Conservation (phyloP, 2,797 vertebrate species). For the Orientallactaga sibirica region DNA sequence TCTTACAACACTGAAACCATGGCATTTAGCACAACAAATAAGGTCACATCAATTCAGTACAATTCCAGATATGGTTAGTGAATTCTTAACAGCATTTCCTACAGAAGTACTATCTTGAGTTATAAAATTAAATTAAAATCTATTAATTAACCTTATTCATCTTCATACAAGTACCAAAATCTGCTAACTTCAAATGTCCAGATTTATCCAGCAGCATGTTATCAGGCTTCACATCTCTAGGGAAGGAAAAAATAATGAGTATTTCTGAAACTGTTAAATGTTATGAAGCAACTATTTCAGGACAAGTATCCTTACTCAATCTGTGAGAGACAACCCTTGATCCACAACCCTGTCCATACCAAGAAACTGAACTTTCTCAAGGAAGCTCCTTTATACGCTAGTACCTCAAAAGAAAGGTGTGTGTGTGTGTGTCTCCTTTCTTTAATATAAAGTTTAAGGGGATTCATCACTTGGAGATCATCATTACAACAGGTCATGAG, state of each 20-base stretch:
- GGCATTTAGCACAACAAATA: slow-evolving; percentile 72
- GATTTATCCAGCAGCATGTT: slow-evolving; percentile 99
- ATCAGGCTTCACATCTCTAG: slow-evolving; percentile 98
- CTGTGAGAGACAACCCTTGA: slow-evolving; percentile 3
- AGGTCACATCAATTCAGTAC: slow-evolving; percentile 15
- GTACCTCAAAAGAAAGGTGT: neutral
- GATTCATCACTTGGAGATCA: slow-evolving; percentile 56
- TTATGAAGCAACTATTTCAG: slow-evolving; percentile 22
- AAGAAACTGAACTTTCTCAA: slow-evolving; percentile 5
- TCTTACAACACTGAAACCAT: slow-evolving; percentile 56
- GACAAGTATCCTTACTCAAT: neutral
- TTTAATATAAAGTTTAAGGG: slow-evolving; percentile 26
- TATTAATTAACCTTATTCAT: slow-evolving; percentile 96
- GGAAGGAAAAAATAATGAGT: slow-evolving; percentile 55
- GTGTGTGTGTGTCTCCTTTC: neutral
- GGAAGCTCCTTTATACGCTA: slow-evolving; percentile 44
- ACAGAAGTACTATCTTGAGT: slow-evolving; percentile 58
- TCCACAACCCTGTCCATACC: neutral
- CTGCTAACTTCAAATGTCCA: slow-evolving; percentile 98
- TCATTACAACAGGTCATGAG: slow-evolving; percentile 52
- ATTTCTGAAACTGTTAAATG: slow-evolving; percentile 66
- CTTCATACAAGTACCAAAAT: slow-evolving; percentile 99
- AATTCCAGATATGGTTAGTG: slow-evolving; percentile 56
- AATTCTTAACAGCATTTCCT: slow-evolving; percentile 63
- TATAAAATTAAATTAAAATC: slow-evolving; percentile 68